Percentiles rank a stretch among this genome's conserved stretches.
phyloP scores from a whole-genome alignment of 2,113 vertebrate species.

The crab-eating macaque (Macaca fascicularis) region T2T-MFA8v1.1 NC_088380.1:65881001-65881500 shows the following conservation, averaged over 20 bases:
- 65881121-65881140: neutral
- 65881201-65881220: neutral
- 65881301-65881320: neutral
- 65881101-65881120: neutral
- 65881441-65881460: neutral
- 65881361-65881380: neutral
- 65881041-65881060: conserved; percentile 36
- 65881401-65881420: neutral
- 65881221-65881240: neutral
- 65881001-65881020: neutral
- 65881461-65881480: neutral
- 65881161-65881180: neutral
- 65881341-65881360: neutral
- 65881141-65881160: neutral
- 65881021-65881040: neutral
- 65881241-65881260: neutral
- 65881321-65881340: neutral
- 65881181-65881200: neutral
- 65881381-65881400: neutral
- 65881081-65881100: neutral
- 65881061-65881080: neutral
- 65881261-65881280: neutral
- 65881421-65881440: neutral
- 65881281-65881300: neutral
- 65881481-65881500: neutral